Evolutionary conservation across 2,113 vertebrate species (phyloP), one percentile per base, ranked within the genome.

Genomic region (Limanda limanda): DNA sequence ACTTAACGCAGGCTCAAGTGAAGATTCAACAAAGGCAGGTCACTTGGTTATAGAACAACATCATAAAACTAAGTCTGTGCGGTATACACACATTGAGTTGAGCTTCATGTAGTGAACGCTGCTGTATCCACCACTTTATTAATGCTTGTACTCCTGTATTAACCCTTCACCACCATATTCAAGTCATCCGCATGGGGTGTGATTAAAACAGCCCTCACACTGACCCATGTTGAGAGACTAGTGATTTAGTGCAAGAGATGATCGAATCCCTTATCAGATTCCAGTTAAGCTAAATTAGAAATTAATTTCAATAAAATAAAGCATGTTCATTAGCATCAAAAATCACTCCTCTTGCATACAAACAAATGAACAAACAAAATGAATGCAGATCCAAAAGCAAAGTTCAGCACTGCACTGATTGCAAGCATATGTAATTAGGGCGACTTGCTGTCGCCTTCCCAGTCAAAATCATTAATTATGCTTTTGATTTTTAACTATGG

Each of bases 211-310:
- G 66, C 35, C 68, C 67, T 81, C 57, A 37, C 55, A 69, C 27
- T 24, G 35, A 84, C 31, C 67, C 18, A 2, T 42, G 56, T 27
- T 56, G n/a, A 78, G 54, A 77, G 51, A 78, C 69, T 24, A 60
- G 67, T 47, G 79, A 76, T 47, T 77, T 25, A 73, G 67, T 70
- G 79, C 31, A 62, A 72, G 25, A 85, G 77, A 76, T 58, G 57
- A 81, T 48, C 47, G 54, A 1, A 88, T 91, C 79, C 89, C 89
- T 86, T 84, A 61, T 86, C 52, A 45, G 73, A 88, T 90, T 95
- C 93, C 92, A 94, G 93, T 93, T 91, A 68, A 60, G 45, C 54
- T 47, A 72, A 90, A 78, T 58, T 71, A 85, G 21, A 83, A 47
- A 68, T 69, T n/a, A 66, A 71, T 78, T 45, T 17, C 1, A 12